These are phyloP conservation scores for Diadegma fenestrale DNA, from an alignment of 2,888 invertebrate genomes.

Conservation along the genomic window DNA sequence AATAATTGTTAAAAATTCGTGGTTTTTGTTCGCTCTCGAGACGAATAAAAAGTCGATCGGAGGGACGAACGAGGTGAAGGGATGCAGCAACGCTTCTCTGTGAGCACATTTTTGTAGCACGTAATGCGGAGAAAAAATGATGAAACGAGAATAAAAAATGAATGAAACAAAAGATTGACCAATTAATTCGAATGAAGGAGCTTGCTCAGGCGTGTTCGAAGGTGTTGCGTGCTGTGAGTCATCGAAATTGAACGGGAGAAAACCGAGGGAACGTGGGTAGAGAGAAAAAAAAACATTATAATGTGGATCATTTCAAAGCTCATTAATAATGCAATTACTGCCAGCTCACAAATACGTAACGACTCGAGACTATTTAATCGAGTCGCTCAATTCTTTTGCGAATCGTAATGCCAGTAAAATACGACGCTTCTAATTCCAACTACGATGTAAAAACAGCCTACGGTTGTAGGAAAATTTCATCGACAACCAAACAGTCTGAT, in stretches of 20 bases:
- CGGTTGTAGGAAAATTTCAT: background rate
- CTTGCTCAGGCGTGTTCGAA: conserved; percentile 64
- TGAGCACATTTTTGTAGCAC: conserved; percentile 51
- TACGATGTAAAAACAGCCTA: background rate
- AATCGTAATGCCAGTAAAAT: background rate
- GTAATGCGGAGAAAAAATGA: conserved; percentile 28
- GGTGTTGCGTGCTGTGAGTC: conserved; percentile 69
- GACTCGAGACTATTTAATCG: background rate
- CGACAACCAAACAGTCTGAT: background rate
- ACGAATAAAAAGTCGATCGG: conserved; percentile 33
- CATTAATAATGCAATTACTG: conserved; percentile 24
- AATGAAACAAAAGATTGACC: conserved; percentile 33
- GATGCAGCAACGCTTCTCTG: conserved; percentile 31
- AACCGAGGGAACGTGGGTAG: conserved; percentile 1
- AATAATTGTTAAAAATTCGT: conserved; percentile 19
- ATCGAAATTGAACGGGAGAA: conserved; percentile 42
- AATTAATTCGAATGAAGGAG: conserved; percentile 62
- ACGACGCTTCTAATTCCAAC: background rate
- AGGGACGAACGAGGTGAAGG: conserved; percentile 26
- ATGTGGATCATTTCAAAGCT: conserved; percentile 26
- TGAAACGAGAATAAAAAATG: conserved; percentile 11
- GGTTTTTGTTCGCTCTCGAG: background rate
- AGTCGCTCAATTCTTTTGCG: background rate
- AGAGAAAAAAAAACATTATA: conserved; percentile 18
- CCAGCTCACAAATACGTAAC: conserved; percentile 16